A percentile compares a stretch with the other conserved stretches of the same genome.
These are phyloP conservation scores for Ursus arctos DNA, from an alignment of 2,113 vertebrate genomes.

Conservation along the genomic window DNA sequence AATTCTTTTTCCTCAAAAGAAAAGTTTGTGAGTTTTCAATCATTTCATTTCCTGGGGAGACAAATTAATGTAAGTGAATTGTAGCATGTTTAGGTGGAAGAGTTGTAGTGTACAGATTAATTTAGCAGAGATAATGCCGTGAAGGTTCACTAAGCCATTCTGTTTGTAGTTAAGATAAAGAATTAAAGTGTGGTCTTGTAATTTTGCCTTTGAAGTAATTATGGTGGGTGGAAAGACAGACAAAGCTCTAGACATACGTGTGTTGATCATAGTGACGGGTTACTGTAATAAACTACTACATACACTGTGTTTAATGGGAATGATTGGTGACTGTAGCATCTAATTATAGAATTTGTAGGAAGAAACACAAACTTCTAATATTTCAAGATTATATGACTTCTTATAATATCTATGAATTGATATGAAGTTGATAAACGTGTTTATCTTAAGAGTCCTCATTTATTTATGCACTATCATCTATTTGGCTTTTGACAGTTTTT, in stretches of 20 bases:
- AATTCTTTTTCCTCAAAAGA: background rate
- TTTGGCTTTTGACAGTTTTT: slow-evolving; percentile 43
- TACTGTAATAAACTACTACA: slow-evolving; percentile 9
- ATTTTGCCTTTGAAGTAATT: slow-evolving; percentile 23
- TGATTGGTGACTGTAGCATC: background rate
- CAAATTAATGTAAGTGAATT: slow-evolving; percentile 23
- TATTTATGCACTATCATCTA: background rate
- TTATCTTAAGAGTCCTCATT: slow-evolving; percentile 5
- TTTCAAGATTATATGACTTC: slow-evolving; percentile 22
- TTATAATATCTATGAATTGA: slow-evolving; percentile 20
- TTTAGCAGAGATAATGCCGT: background rate
- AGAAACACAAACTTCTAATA: background rate
- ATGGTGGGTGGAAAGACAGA: background rate
- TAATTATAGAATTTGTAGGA: background rate
- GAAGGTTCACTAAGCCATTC: background rate
- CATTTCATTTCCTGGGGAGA: background rate
- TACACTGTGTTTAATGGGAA: background rate
- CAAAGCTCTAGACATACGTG: background rate
- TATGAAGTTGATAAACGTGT: background rate
- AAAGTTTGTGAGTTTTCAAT: background rate
- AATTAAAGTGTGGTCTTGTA: slow-evolving; percentile 14
- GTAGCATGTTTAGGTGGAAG: background rate
- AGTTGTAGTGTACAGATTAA: background rate
- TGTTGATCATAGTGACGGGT: background rate
- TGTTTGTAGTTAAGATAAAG: background rate